Evolutionary conservation across 2,113 vertebrate genomes (phyloP).

Genomic region (Lycocorax pyrrhopterus): DNA sequence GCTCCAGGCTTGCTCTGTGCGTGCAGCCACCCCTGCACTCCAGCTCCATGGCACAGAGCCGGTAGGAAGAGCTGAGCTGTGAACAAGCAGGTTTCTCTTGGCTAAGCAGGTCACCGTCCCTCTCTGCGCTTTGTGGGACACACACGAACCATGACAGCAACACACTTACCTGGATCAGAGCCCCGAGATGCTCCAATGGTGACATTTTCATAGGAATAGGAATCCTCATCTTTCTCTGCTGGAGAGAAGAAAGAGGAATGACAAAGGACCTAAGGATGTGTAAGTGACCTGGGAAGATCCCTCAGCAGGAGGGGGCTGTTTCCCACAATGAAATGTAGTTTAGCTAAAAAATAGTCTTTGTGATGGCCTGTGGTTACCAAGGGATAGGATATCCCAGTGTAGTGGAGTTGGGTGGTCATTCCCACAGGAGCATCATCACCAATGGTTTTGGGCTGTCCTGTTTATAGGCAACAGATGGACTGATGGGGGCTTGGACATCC

Average conservation of each 20-base stretch:
- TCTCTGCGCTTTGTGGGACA: neutral
- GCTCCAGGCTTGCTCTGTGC: neutral
- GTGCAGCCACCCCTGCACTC: neutral
- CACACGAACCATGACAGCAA: rapidly evolving
- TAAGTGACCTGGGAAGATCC: neutral
- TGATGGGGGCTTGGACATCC: neutral
- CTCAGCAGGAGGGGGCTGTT: neutral
- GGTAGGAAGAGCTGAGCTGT: neutral
- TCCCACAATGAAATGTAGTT: rapidly evolving
- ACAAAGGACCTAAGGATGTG: neutral
- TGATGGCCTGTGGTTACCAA: neutral
- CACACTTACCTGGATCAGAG: neutral
- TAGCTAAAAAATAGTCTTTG: neutral
- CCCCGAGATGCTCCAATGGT: neutral
- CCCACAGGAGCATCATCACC: neutral
- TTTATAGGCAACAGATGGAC: neutral
- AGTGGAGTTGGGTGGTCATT: rapidly evolving
- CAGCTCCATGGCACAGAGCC: rapidly evolving
- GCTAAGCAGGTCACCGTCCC: rapidly evolving
- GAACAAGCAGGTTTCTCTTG: neutral
- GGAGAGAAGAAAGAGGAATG: neutral
- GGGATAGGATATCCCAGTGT: rapidly evolving
- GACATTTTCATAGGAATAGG: slow-evolving; percentile 71
- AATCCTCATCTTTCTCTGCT: slow-evolving; percentile 54
- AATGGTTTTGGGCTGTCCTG: rapidly evolving